Percentiles rank a stretch among this genome's conserved stretches.
Conservation (phyloP, 1,140 invertebrate genomes). For the Cotesia typhae region DNA sequence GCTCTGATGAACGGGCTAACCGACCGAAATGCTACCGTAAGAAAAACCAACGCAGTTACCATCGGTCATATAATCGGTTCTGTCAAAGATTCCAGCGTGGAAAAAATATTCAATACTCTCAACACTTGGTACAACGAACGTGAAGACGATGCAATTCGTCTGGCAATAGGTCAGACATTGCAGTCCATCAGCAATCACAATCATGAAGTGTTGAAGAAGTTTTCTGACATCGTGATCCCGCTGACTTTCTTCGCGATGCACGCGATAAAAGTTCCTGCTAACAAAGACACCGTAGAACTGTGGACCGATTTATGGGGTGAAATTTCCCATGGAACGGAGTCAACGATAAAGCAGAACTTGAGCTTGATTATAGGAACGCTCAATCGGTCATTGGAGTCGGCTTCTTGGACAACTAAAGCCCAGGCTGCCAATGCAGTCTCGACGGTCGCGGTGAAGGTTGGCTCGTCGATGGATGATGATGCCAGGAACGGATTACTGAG, state of each 20-base stretch:
- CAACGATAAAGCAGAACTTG: slow-evolving; percentile 81
- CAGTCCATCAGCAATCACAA: slow-evolving; percentile 85
- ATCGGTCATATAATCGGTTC: slow-evolving; percentile 86
- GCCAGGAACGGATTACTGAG: slow-evolving; percentile 74
- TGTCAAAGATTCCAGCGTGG: slow-evolving; percentile 87
- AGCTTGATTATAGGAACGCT: slow-evolving; percentile 77
- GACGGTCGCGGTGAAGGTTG: slow-evolving; percentile 80
- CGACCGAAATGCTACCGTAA: slow-evolving; percentile 83
- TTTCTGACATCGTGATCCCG: slow-evolving; percentile 81
- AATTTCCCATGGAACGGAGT: slow-evolving; percentile 84
- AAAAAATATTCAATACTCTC: slow-evolving; percentile 85
- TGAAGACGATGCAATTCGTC: slow-evolving; percentile 78
- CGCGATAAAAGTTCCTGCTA: slow-evolving; percentile 74
- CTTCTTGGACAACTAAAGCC: slow-evolving; percentile 87
- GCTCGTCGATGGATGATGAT: slow-evolving; percentile 71
- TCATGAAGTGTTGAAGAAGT: slow-evolving; percentile 83
- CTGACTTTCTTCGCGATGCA: slow-evolving; percentile 91
- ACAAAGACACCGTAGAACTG: slow-evolving; percentile 73
- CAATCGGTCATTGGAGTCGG: slow-evolving; percentile 76
- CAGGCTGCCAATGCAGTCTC: slow-evolving; percentile 84
- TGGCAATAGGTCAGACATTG: slow-evolving; percentile 80
- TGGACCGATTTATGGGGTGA: slow-evolving; percentile 93
- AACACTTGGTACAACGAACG: slow-evolving; percentile 81
- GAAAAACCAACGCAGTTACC: slow-evolving; percentile 83
- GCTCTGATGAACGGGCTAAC: slow-evolving; percentile 80